Evolutionary conservation across 1,140 invertebrate species (phyloP), one percentile per base, ranked within the genome.

Genomic region (Asobara japonica): DNA sequence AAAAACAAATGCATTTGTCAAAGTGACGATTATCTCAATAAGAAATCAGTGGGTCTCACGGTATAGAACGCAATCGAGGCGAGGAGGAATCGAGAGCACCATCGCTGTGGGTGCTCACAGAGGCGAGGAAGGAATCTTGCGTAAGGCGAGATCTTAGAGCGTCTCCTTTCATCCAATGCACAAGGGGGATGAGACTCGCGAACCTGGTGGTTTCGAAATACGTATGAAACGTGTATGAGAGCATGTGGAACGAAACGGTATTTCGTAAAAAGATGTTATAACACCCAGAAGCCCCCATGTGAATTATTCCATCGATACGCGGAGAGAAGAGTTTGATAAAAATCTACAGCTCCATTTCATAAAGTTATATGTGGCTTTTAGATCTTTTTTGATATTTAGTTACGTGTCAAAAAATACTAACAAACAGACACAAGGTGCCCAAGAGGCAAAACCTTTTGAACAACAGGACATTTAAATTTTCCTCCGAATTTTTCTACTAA

Each of bases 161-260:
- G 51, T 56, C 51, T 56, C 51, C 51, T 56, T 56, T 56, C 51
- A 22, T 56, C 51, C 51, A 56, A 25, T 45, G 41, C n/a, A 16
- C 7, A 45, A 45, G 11, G 3, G 36, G 13, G 41, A 16, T 45
- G 41, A 18, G 41, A 56, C 51, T 10, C 18, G 18, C 22, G 25
- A 56, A 56, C 7, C 51, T 18, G n/a, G 36, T 51, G n/a, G 45
- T 51, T 51, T 51, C 45, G 45, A 51, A 51, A 56, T 56, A 56
- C 25, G 18, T 56, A 25, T 56, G 51, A 56, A 56, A 25, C 45
- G 45, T 51, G 45, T 51, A 51, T 51, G 45, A 51, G 45, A 51
- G 45, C 45, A 51, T 51, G 45, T 51, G 45, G 45, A 51, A 51
- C 45, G 45, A 51, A 16, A 51, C 45, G 2, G 20, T 51, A 51